These are phyloP conservation scores for Dryobota labecula DNA, from an alignment of 2,888 invertebrate genomes.

Conservation along the genomic window DNA sequence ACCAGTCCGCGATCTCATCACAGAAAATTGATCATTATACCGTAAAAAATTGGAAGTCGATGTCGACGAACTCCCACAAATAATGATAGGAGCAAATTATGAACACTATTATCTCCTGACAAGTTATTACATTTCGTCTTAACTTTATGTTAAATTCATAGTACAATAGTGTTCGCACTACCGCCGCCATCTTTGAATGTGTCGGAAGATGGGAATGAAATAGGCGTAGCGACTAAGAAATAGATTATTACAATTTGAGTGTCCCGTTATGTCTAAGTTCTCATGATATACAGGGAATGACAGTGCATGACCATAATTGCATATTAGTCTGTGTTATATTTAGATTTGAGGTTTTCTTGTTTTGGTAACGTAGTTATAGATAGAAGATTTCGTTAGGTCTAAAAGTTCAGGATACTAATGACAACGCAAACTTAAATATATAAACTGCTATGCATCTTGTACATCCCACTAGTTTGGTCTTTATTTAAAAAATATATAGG, in stretches of 20 bases:
- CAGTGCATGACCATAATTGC: conserved; percentile 53
- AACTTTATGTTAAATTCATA: conserved; percentile 54
- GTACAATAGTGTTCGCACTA: conserved; percentile 60
- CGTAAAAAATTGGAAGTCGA: conserved; percentile 77
- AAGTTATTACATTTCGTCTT: conserved; percentile 72
- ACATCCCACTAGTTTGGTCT: not conserved
- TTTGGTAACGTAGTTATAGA: conserved; percentile 9
- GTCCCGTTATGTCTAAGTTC: conserved; percentile 62
- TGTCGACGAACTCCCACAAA: conserved; percentile 79
- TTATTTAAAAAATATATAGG: not conserved
- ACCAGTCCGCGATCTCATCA: conserved; percentile 67
- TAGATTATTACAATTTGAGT: conserved; percentile 65
- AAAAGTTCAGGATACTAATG: not conserved
- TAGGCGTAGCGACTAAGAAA: conserved; percentile 65
- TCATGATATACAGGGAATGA: conserved; percentile 61
- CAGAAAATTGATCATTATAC: conserved; percentile 79
- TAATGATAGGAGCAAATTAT: conserved; percentile 73
- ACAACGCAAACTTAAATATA: not conserved
- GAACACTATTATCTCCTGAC: conserved; percentile 73
- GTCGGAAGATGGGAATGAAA: conserved; percentile 61
- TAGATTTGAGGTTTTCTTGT: conserved; percentile 2
- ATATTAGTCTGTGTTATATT: conserved; percentile 26
- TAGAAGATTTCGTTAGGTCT: not conserved
- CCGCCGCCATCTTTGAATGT: conserved; percentile 55
- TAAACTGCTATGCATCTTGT: not conserved